Conservation (phyloP, 1,140 invertebrate genomes). For the Thrips palmi region DNA sequence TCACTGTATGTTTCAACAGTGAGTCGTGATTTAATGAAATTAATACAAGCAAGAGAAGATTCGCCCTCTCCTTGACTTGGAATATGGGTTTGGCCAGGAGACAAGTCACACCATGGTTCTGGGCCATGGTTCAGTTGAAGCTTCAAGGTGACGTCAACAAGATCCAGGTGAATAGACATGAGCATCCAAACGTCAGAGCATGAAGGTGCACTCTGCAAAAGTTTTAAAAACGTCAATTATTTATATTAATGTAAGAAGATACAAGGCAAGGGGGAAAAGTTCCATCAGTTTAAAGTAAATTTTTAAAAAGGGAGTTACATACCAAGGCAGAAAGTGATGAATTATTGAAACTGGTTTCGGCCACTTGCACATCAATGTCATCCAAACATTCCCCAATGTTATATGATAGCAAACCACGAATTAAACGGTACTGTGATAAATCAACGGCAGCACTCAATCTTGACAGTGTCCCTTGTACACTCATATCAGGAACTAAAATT, state of each 20-base stretch:
- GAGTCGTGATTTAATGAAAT: conserved; percentile 79
- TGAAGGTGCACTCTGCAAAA: no score
- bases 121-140: conserved; percentile 33
- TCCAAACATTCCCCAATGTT: conserved; percentile 84
- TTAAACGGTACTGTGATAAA: conserved; percentile 68
- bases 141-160: conserved; percentile 73
- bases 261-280: no score
- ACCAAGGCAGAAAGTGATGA: not conserved
- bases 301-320: no score
- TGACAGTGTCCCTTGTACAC: conserved; percentile 66
- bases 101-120: no score
- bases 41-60: conserved; percentile 61
- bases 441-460: conserved; percentile 71
- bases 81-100: no score
- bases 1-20: conserved; percentile 72
- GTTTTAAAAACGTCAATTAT: no score
- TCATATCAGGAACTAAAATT: conserved; percentile 62
- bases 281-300: no score
- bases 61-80: conserved; percentile 19
- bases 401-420: conserved; percentile 71
- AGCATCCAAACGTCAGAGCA: conserved; percentile 50
- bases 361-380: conserved; percentile 25
- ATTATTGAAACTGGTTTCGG: not conserved
- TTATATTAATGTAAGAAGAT: no score
- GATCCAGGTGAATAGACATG: conserved; percentile 60